Evolutionary conservation across 2,888 invertebrate species (phyloP), one percentile per base, ranked within the genome.

Genomic region (Nomada goodeniana): DNA sequence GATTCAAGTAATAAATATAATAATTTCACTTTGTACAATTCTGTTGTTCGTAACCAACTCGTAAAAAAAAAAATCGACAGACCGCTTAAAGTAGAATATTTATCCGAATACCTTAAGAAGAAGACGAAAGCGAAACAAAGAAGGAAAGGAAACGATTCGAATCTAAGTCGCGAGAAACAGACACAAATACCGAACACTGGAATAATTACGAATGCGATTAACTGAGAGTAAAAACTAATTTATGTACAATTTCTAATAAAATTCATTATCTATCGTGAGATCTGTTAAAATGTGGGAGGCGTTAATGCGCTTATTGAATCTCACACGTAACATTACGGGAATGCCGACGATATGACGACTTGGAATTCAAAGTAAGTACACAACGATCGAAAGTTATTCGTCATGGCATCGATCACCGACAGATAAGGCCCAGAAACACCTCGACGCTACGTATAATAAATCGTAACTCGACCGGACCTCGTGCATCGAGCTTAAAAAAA

Each of bases 361-460:
- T 52, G 71, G 60, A 80, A 78, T 72, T 73, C 60, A 72, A 80
- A 71, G 82, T 82, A 82, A 85, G 83, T 83, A 84, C 83, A 86
- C 64, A 75, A 79, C 55, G 47, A 75, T 81, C 50, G 74, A 83
- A 86, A 79, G 59, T 59, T 67, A 88, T 84, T 86, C 85, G 83
- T 86, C 2, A 87, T 89, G 83, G 86, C 84, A 88, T 84, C 88
- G 86, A 90, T 90, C 90, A 92, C 90, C 89, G 89, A 91, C 88
- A 87, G 85, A 81, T 89, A 90, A 89, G 89, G 90, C 88, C 89
- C 87, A 85, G 69, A 81, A 85, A 88, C 71, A 75, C 52, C 65
- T 78, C 57, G 61, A 42, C 55, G 67, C 64, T 80, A 76, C 67
- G 71, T 68, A 73, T 57, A 52, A 71, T 60, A 70, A 80, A 80